These are phyloP conservation scores for Nemapogon koenigi DNA, from an alignment of 2,888 invertebrate species.

Conservation along the genomic window DNA sequence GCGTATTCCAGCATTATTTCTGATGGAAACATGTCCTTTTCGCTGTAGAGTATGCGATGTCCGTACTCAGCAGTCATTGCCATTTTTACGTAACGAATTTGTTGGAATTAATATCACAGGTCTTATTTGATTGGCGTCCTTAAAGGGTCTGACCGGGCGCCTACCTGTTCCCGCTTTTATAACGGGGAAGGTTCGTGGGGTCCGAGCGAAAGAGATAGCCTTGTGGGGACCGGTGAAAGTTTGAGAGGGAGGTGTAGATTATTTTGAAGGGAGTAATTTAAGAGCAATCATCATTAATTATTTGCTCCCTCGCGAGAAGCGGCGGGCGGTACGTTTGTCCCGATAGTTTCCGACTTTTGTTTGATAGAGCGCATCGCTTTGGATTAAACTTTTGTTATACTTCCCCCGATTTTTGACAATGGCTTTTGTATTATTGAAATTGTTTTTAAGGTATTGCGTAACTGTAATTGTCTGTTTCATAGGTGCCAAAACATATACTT, in stretches of 20 bases:
- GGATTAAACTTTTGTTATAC: background rate
- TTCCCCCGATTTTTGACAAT: background rate
- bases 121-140: conserved; percentile 38
- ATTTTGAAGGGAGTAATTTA: conserved; percentile 54
- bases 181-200: conserved; percentile 34
- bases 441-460: no score
- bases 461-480: no score
- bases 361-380: conserved; percentile 15
- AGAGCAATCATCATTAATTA: conserved; percentile 65
- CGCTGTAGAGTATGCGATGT: conserved; percentile 48
- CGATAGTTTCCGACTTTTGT: conserved; percentile 11
- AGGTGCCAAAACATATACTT: no score
- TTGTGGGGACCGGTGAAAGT: conserved; percentile 21
- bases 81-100: conserved; percentile 9
- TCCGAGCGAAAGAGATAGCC: conserved; percentile 27
- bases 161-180: conserved; percentile 55
- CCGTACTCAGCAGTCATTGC: conserved; percentile 58
- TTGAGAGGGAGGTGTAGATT: conserved; percentile 30
- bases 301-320: conserved; percentile 43
- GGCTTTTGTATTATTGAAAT: no score
- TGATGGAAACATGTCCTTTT: conserved; percentile 50
- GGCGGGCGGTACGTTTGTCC: conserved; percentile 17
- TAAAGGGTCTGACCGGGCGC: conserved; percentile 40
- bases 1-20: conserved; percentile 54
- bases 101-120: conserved; percentile 24